These are phyloP conservation scores for Ictalurus furcatus DNA, from an alignment of 2,113 vertebrate genomes.

Conservation along the genomic window DNA sequence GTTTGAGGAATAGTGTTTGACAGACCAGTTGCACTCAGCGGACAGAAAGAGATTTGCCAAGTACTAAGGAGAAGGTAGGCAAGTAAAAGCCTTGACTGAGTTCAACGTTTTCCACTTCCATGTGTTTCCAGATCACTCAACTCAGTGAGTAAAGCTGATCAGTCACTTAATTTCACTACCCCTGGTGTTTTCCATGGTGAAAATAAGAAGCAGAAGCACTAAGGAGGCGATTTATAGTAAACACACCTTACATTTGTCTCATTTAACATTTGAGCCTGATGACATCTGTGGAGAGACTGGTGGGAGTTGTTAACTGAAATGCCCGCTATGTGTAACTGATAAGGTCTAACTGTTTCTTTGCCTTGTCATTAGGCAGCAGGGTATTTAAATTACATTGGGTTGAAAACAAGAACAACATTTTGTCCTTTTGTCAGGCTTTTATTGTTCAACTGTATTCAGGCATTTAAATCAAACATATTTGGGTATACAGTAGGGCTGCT, in stretches of 20 bases:
- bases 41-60: not conserved
- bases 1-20: conserved; percentile 3
- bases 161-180: not conserved
- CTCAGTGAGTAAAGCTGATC: not conserved
- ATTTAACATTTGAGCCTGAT: not conserved
- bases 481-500: not conserved
- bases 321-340: not conserved
- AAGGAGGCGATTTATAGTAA: not conserved
- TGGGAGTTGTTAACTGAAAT: not conserved
- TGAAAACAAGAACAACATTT: too few species aligned
- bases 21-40: not conserved
- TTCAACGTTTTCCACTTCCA: conserved; percentile 1
- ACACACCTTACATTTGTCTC: not conserved
- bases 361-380: not conserved
- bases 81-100: not conserved
- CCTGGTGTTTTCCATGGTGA: not conserved
- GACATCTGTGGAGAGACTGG: not conserved
- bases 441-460: not conserved
- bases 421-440: not conserved
- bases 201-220: not conserved
- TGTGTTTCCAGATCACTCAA: not conserved
- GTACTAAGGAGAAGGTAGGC: not conserved
- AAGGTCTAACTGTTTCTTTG: not conserved
- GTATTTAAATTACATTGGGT: not conserved
- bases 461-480: not conserved